Evolutionary conservation across 2,888 invertebrate species (phyloP).

Genomic region (Apamea anceps): DNA sequence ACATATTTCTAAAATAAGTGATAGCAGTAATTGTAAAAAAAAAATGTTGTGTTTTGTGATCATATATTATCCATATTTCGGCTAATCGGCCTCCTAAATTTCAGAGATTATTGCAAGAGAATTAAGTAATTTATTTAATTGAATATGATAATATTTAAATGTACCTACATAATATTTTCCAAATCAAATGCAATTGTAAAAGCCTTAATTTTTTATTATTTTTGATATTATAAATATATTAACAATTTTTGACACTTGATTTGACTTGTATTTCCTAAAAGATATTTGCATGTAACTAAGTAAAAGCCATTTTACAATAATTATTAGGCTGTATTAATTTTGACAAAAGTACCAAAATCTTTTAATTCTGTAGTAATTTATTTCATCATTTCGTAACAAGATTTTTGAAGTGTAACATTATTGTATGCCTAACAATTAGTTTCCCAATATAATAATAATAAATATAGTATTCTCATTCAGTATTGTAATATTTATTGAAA

Average conservation of each 20-base stretch:
- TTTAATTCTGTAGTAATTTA: not conserved
- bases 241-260: not conserved
- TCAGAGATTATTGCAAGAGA: not conserved
- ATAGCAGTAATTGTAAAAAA: not conserved
- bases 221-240: not conserved
- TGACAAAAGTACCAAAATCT: too few species aligned
- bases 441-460: not conserved
- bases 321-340: not conserved
- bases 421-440: not conserved
- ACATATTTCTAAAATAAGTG: not conserved
- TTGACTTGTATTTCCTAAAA: not conserved
- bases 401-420: too few species aligned
- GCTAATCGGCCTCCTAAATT: not conserved
- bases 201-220: not conserved
- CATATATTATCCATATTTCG: fast-evolving
- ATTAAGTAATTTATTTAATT: not conserved
- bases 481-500: not conserved
- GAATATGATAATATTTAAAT: not conserved
- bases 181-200: not conserved
- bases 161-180: not conserved
- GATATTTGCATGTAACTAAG: not conserved
- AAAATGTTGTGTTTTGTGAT: not conserved
- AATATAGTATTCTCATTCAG: not conserved
- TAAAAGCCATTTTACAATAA: too few species aligned
- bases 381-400: too few species aligned